phyloP scores from a whole-genome alignment of 2,888 invertebrate species.

The Acronicta aceris region DNA sequence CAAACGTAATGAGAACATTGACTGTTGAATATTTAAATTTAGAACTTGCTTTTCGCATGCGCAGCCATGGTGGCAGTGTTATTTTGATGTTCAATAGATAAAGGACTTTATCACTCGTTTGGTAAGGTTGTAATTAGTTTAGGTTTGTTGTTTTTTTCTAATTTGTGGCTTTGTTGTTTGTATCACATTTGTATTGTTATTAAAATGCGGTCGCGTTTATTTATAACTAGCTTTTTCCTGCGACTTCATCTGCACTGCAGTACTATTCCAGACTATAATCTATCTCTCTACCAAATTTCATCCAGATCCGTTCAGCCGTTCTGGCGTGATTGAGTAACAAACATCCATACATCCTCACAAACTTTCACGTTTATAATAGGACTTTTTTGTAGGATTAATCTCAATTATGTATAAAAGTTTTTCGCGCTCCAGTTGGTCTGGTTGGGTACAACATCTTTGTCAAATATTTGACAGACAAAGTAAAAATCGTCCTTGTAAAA shows the following conservation, averaged over 20 bases:
- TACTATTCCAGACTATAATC: no score
- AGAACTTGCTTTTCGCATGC: conserved; percentile 50
- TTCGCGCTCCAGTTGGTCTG: no score
- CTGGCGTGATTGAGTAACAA: no score
- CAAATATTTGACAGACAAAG: no score
- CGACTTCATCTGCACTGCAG: no score
- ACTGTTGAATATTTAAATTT: conserved; percentile 57
- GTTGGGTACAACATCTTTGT: no score
- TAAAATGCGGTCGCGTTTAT: conserved; percentile 19
- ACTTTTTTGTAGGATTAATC: no score
- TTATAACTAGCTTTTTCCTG: conserved; percentile 28
- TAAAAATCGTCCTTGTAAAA: no score
- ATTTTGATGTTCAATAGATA: not conserved
- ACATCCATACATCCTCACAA: no score
- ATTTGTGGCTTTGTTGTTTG: conserved; percentile 16
- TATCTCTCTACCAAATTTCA: no score
- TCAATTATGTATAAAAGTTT: not conserved
- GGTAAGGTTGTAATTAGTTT: conserved; percentile 16
- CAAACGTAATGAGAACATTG: conserved; percentile 46
- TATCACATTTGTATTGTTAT: not conserved
- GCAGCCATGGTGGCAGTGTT: conserved; percentile 24
- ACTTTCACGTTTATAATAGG: no score
- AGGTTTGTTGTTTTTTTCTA: conserved; percentile 2
- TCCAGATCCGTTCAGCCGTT: no score
- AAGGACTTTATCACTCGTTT: not conserved